Evolutionary conservation across 2,113 vertebrate genomes (phyloP), one percentile per base, ranked within the genome.

Genomic region (Oncorhynchus mykiss): DNA sequence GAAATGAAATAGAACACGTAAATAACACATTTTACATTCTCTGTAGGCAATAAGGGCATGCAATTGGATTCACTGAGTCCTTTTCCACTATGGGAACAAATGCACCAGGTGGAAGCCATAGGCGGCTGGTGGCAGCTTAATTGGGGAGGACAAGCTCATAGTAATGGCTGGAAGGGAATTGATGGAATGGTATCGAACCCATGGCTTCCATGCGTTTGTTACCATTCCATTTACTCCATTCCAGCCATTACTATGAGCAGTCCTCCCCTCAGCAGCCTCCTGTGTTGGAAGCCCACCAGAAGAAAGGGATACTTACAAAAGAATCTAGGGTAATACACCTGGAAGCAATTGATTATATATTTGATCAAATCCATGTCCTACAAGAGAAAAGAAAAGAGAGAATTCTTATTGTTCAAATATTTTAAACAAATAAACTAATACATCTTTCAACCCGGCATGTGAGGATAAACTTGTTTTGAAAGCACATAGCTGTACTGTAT

Each of bases 341-440:
- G 95, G 90, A 96, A 97, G 82, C 95, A 97, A 89, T 79, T 94
- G 82, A 96, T 93, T 84, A 96, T 92, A 82, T 95, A 97, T 24
- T 93, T 93, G 78, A 97, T 92, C 92, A 97, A 95, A 81, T 96
- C 95, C 91, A 97, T 93, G 79, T 96, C 96, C 95, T 97, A 88
- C 83, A 93, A 73, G 4, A 78, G 70, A 78, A 34, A 25, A 65
- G 24, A 45, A 13, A 34, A 16, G 20, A 31, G 20, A 34, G 29
- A 22, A 45, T 34, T 39, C 22, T 3, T 18, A 45, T 62, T 6
- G 2, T 57, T 24, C 11, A 57, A 22, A 51, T 1, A 71, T 25
- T 71, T 57, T 9, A 6, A 70, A 51, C 34, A 45, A 45, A 45
- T 45, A 45, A 45, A 12, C 9, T 2, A 12, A 45, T 45, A 3